Percentiles rank a stretch among this genome's conserved stretches.
Conservation (phyloP, 2,797 vertebrate genomes). For the Muraenolepis orangiensis region DNA sequence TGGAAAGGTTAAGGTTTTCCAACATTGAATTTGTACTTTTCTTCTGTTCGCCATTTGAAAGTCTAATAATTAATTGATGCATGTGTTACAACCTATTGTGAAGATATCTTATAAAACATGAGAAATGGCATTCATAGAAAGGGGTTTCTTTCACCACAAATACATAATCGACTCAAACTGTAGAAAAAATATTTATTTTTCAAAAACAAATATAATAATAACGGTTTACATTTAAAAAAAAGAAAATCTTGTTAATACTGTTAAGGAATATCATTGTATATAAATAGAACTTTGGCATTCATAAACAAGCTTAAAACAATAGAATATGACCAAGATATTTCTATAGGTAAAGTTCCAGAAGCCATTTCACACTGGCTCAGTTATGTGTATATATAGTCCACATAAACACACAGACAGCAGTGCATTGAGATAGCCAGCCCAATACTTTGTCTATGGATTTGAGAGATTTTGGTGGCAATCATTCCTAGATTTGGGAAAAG, state of each 20-base stretch:
- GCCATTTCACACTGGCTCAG: constrained; percentile 84
- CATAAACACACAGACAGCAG: neutral
- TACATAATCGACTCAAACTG: constrained; percentile 41
- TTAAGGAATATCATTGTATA: constrained; percentile 61
- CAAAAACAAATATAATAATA: constrained; percentile 65
- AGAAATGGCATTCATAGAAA: neutral
- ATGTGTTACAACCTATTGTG: neutral
- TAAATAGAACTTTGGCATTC: constrained; percentile 96
- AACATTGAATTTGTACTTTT: neutral
- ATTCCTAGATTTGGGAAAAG: neutral
- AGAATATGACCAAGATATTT: constrained; percentile 73
- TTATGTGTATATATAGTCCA: neutral
- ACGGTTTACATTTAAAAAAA: constrained; percentile 18
- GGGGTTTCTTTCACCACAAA: neutral
- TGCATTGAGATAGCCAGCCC: neutral
- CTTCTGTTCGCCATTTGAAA: neutral
- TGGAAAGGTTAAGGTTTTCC: neutral
- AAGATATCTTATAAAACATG: neutral
- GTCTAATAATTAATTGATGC: neutral
- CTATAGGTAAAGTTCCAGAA: constrained; percentile 38
- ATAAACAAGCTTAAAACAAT: constrained; percentile 80
- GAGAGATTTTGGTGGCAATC: neutral
- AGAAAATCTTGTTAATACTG: constrained; percentile 55
- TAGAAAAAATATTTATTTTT: constrained; percentile 86
- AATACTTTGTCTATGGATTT: neutral